Base-by-base conservation (phyloP, 2,113 vertebrate species). In the Caloenas nicobarica region DNA sequence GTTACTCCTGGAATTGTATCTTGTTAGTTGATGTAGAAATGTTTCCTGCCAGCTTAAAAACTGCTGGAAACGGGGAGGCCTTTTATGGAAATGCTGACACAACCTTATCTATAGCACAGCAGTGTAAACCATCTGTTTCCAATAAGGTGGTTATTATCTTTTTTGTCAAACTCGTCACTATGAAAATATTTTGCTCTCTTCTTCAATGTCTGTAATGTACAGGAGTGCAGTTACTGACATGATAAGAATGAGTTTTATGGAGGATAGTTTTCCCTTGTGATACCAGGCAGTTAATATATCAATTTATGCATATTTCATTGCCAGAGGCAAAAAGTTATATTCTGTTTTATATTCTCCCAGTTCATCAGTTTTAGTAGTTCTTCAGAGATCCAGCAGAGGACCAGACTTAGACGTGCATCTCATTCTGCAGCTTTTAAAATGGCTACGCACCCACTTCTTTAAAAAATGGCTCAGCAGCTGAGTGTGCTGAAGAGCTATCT, bases 71-170 rank as follows among this genome's bases (percentile, higher is more conserved):
- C 21, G 46, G 38, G 36, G 81, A 91, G 56, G n/a, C 56, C 74
- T 81, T 96, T 88, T 94, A 62, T 89, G 91, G 83, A 53, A 81
- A 88, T 81, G 83, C 91, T 94, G 86, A 94, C 36, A 84, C 58
- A 83, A 85, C 72, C 96, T 95, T 92, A 95, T 91, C 81, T 91
- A 69, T 93, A 93, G 81, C 46, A 81, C 58, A 90, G 83, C 56
- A 79, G 46, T 7, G 19, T 38, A 65, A 88, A 51, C 89, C 92
- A 93, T 97, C 94, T 97, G 97, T 97, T 98, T 98, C 94, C 87
- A 96, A 81, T 97, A 71, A 96, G 53, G 34, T 95, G 29, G 64
- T 85, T 95, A 70, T 96, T 96, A 89, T 95, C 96, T 96, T 94
- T 95, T 93, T 95, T 96, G 78, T 97, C 96, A 97, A 79, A 95